Percentiles rank a stretch among this genome's conserved stretches.
Conservation (phyloP, 2,888 invertebrate species). For the Trichogramma dendrolimi region DNA sequence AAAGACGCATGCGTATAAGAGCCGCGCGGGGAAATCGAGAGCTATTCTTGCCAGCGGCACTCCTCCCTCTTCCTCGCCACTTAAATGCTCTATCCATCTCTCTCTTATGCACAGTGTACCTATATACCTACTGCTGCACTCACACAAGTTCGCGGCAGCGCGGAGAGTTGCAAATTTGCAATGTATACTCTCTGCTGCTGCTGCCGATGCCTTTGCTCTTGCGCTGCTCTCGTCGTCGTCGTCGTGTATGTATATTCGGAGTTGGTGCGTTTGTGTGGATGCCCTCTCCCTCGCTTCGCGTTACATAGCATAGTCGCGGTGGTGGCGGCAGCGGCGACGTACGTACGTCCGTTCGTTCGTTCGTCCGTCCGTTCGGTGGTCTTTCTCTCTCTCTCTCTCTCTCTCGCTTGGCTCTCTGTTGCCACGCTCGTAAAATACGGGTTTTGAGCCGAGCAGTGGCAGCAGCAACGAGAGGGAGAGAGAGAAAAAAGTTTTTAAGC, state of each 20-base stretch:
- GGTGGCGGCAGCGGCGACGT: not conserved
- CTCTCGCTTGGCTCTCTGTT: constrained; percentile 1
- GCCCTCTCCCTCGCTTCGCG: too few species aligned
- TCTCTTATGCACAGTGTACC: not conserved
- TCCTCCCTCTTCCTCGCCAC: constrained; percentile 42
- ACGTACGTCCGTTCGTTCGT: not conserved
- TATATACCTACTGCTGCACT: too few species aligned
- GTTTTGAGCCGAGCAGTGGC: not conserved
- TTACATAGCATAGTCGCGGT: too few species aligned
- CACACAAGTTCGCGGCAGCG: too few species aligned
- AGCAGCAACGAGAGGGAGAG: not conserved
- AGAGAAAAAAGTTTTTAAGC: not conserved
- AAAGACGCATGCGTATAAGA: not conserved
- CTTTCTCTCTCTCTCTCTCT: constrained; percentile 5
- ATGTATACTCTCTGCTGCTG: too few species aligned
- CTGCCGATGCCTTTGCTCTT: too few species aligned
- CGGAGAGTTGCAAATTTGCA: too few species aligned
- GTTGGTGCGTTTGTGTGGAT: too few species aligned
- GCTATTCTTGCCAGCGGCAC: constrained; percentile 49
- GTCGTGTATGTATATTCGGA: too few species aligned
- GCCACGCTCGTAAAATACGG: not conserved
- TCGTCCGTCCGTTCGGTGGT: not conserved
- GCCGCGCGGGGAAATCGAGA: constrained; percentile 16
- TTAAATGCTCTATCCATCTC: constrained; percentile 19
- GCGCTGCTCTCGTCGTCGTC: too few species aligned